A percentile compares a stretch with the other conserved stretches of the same genome.
phyloP scores from a whole-genome alignment of 1,140 invertebrate species.

The Tetranychus urticae region DNA sequence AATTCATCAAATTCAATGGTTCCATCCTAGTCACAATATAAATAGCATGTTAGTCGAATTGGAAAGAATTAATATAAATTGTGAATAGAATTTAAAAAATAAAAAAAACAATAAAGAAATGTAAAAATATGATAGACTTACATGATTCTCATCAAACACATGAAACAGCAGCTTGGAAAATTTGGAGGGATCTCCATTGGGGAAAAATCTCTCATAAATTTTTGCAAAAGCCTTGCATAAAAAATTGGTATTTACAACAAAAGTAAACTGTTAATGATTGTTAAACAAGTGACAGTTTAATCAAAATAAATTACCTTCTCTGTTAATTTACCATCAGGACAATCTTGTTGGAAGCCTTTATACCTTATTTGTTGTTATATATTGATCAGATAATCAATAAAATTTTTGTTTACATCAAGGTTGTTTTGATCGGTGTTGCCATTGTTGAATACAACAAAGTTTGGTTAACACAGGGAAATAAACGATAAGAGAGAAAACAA shows the following conservation, averaged over 20 bases:
- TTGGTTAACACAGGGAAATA: neutral
- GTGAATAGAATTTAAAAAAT: neutral
- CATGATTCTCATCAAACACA: constrained; percentile 94
- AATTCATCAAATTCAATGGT: constrained; percentile 96
- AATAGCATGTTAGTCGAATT: neutral
- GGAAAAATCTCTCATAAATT: constrained; percentile 97
- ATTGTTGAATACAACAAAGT: neutral
- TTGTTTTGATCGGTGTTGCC: neutral
- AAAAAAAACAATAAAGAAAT: neutral
- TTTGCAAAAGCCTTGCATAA: constrained; percentile 74
- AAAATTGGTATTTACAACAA: neutral
- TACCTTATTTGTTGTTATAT: neutral
- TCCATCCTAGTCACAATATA: constrained; percentile 43
- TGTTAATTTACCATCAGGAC: neutral
- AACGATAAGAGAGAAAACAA: neutral
- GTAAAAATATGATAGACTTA: constrained; percentile 28
- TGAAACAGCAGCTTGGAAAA: constrained; percentile 88
- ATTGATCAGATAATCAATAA: neutral
- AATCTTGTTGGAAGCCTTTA: neutral
- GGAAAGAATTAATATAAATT: neutral
- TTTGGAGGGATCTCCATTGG: constrained; percentile 88
- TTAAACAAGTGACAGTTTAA: neutral
- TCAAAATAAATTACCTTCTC: neutral
- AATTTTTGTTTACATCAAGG: neutral
- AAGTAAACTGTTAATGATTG: neutral